These are phyloP conservation scores for Ceuthmochares aereus DNA, from an alignment of 2,113 vertebrate genomes.

Conservation along the genomic window DNA sequence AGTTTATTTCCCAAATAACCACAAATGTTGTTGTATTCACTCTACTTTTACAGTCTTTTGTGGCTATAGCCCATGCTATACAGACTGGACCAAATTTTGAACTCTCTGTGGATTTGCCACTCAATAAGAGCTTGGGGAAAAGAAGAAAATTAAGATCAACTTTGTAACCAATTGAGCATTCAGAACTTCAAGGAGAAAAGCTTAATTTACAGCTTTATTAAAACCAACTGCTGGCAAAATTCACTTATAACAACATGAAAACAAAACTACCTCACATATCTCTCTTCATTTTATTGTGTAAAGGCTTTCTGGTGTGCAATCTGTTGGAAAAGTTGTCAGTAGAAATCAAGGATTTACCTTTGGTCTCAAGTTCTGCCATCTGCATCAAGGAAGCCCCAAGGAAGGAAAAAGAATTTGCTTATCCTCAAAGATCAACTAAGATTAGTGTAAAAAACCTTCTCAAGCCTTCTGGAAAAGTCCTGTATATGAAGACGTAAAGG, in stretches of 20 bases:
- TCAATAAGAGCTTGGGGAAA: neutral
- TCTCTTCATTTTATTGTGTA: neutral
- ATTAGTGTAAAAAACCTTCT: neutral
- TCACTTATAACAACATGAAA: neutral
- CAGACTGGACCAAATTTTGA: neutral
- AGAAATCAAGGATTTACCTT: neutral
- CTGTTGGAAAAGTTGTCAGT: neutral
- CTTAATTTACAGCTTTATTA: neutral
- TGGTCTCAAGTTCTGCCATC: neutral
- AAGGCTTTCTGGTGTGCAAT: neutral
- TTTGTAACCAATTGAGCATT: neutral
- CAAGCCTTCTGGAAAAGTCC: neutral
- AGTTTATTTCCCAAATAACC: neutral
- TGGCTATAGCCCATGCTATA: neutral
- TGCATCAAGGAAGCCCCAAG: neutral
- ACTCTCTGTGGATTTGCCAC: neutral
- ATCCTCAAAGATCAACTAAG: neutral
- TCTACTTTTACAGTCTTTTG: neutral
- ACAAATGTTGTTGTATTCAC: neutral
- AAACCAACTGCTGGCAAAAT: neutral
- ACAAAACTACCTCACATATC: too few species aligned
- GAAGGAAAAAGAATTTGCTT: neutral
- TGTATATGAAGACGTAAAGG: neutral
- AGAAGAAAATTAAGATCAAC: neutral
- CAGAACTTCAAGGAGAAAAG: neutral